A percentile compares a stretch with the other conserved stretches of the same genome.
phyloP scores from a whole-genome alignment of 2,113 vertebrate species.

The Sinocyclocheilus anshuiensis region DNA sequence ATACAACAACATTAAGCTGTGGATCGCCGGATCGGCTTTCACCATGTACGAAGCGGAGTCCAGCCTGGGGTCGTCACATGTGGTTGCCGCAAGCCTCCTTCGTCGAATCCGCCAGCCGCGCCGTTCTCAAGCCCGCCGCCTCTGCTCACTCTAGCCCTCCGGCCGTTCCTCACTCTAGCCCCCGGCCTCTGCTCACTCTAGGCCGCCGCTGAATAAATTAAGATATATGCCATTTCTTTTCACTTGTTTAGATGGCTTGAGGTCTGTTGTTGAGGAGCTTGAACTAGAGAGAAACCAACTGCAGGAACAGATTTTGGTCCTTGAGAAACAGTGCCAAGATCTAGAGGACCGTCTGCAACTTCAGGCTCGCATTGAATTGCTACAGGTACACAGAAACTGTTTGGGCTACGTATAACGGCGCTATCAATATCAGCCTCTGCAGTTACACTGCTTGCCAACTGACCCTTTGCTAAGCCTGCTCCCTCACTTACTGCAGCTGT shows the following conservation, averaged over 20 bases:
- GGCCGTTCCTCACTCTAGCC: too few relatives aligned
- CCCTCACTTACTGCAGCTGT: background rate
- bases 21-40: too few relatives aligned
- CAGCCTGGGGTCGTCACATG: too few relatives aligned
- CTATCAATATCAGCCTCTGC: background rate
- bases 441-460: background rate
- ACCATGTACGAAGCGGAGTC: too few relatives aligned
- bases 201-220: background rate
- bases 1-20: too few relatives aligned
- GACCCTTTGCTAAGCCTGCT: background rate
- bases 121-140: too few relatives aligned
- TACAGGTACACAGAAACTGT: conserved; percentile 78
- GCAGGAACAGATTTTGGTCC: conserved; percentile 87
- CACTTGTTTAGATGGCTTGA: conserved; percentile 72
- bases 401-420: background rate
- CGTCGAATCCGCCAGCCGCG: too few relatives aligned
- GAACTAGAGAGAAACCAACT: conserved; percentile 91
- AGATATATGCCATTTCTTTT: background rate
- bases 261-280: conserved; percentile 87
- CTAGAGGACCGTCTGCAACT: conserved; percentile 87
- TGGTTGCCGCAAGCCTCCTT: too few relatives aligned
- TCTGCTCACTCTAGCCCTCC: too few relatives aligned
- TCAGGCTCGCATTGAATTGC: conserved; percentile 82
- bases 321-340: conserved; percentile 86
- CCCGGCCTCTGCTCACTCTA: too few relatives aligned